phyloP scores from a whole-genome alignment of 1,140 invertebrate species.

The Diplogasteroides magnus region DNA sequence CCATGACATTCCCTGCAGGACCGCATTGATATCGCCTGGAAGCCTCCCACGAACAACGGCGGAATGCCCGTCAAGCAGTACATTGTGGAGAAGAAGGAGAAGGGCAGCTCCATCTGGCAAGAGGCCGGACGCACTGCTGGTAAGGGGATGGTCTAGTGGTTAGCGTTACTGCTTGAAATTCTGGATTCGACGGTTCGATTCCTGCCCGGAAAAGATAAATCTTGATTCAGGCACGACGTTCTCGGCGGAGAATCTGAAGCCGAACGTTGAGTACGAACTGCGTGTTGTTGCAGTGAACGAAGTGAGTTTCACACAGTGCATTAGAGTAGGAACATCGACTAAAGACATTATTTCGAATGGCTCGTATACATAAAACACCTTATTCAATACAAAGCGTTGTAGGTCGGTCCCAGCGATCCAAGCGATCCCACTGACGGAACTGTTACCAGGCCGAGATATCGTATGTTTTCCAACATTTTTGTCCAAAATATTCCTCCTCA shows the following conservation, averaged over 20 bases:
- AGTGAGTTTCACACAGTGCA: too few species aligned
- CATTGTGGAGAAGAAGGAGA: constrained; percentile 81
- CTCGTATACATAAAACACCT: too few species aligned
- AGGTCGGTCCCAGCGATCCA: constrained; percentile 62
- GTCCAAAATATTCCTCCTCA: background rate
- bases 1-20: constrained; percentile 56
- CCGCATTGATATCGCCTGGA: constrained; percentile 86
- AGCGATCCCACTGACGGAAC: constrained; percentile 72
- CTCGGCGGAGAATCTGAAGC: constrained; percentile 75
- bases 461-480: constrained; percentile 57
- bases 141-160: too few species aligned
- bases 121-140: constrained; percentile 47
- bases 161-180: background rate
- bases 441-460: constrained; percentile 76
- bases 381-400: too few species aligned
- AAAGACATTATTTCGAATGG: too few species aligned
- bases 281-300: constrained; percentile 72
- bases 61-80: constrained; percentile 83
- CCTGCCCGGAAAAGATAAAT: background rate
- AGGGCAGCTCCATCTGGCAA: constrained; percentile 46
- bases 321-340: too few species aligned
- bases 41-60: constrained; percentile 80
- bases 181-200: background rate
- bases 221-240: constrained; percentile 35
- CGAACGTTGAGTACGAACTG: constrained; percentile 77